Evolutionary conservation across 2,113 vertebrate species (phyloP).

Genomic region (Cromileptes altivelis): DNA sequence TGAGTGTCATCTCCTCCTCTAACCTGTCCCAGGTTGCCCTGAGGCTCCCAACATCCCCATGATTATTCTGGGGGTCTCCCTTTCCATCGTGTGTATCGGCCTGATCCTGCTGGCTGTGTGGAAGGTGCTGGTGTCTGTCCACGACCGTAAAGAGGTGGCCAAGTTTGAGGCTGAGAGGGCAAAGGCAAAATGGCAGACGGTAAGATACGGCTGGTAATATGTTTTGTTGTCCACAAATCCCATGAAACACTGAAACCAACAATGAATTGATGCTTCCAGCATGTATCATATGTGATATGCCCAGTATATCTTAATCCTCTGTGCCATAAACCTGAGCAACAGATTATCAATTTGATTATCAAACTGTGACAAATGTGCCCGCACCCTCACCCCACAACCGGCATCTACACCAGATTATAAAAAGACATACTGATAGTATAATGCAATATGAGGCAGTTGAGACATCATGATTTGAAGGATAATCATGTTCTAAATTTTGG

Average conservation of each 20-base stretch:
- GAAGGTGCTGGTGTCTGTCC: constrained; percentile 95
- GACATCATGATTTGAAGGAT: no score
- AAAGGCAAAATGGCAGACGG: constrained; percentile 96
- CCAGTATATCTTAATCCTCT: background rate
- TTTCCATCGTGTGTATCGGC: constrained; percentile 94
- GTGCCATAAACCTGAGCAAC: background rate
- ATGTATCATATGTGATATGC: background rate
- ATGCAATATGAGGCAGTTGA: no score
- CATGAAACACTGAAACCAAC: background rate
- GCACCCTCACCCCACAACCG: no score
- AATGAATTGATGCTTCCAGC: background rate
- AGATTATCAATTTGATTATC: background rate
- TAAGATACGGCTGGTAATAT: constrained; percentile 62
- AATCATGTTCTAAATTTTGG: no score
- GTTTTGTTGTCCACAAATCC: background rate
- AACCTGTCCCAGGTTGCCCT: constrained; percentile 88
- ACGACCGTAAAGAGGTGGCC: constrained; percentile 96
- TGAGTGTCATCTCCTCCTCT: background rate
- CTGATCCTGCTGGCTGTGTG: constrained; percentile 91
- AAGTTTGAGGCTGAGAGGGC: constrained; percentile 96
- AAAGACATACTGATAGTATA: no score
- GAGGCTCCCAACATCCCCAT: constrained; percentile 90
- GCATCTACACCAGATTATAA: no score
- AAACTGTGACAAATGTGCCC: background rate
- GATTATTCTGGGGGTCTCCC: constrained; percentile 93